Base-by-base conservation (phyloP, 2,797 vertebrate genomes). In the Trematomus bernacchii region DNA sequence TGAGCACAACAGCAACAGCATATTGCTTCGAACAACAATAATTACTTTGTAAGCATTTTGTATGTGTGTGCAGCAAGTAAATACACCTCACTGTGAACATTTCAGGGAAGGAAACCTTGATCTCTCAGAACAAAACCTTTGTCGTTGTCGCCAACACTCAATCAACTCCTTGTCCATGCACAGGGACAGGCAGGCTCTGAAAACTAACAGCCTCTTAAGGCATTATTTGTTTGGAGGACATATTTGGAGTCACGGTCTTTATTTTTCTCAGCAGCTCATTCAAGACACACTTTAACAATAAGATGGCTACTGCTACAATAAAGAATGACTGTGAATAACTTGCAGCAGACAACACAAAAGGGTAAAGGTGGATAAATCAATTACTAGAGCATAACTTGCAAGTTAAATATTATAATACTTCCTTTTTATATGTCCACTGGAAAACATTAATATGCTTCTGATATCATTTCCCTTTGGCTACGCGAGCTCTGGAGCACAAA, bases 131-230 rank as follows among this genome's bases (percentile, higher is more conserved):
- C 74, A 66, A 73, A 82, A 76, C 82, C 82, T 87, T 80, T 86
- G 37, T 68, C 62, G 60, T 58, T 87, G 84, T 88, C 89, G 69
- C 80, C 84, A 66, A 84, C 73, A 68, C 62, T 86, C 77, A 85
- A 8, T 86, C 77, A 85, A 8, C 13, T 66, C 54, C 62, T 73
- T 40, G 43, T 81, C 52, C 50, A 60, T 68, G 53, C 19, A 33
- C 33, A 50, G 15, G 3, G 77, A 85, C 81, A 73, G 40, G 52
- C 42, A 65, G 50, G 71, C 70, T 70, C 67, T 62, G 55, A 76
- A 84, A 79, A 76, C 16, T 79, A 72, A 52, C 62, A 4, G 30
- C 82, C 71, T 84, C 81, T 82, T 5, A 18, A 64, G 73, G 79
- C 78, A 62, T 71, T 54, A 11, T 18, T 44, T 50, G 30, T 67